Percentiles rank a stretch among this genome's conserved stretches.
These are phyloP conservation scores for Drosophila ezoana DNA, from an alignment of 2,888 invertebrate genomes.

Conservation along the genomic window DNA sequence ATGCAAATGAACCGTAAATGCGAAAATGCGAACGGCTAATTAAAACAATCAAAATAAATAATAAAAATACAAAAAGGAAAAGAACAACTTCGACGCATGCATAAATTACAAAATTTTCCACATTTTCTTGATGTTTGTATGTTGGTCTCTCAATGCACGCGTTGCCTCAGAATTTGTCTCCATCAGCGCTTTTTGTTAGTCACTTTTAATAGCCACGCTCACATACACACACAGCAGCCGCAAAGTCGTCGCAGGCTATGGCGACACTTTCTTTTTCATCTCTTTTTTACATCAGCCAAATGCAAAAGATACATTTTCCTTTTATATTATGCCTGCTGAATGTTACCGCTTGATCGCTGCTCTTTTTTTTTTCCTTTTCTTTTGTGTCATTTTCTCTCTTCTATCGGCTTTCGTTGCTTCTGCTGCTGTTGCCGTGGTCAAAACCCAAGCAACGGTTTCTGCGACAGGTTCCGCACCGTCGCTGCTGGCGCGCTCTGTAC, in stretches of 20 bases:
- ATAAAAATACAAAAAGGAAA: slow-evolving; percentile 28
- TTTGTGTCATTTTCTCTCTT: slow-evolving; percentile 54
- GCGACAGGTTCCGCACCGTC: slow-evolving; percentile 72
- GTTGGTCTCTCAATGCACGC: slow-evolving; percentile 19
- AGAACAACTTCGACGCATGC: slow-evolving; percentile 14
- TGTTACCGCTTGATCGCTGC: slow-evolving; percentile 59
- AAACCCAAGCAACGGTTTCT: slow-evolving; percentile 66
- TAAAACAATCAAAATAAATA: slow-evolving; percentile 68
- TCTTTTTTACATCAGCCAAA: slow-evolving; percentile 53
- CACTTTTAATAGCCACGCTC: slow-evolving; percentile 66
- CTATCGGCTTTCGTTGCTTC: slow-evolving; percentile 58
- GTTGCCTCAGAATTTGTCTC: slow-evolving; percentile 46
- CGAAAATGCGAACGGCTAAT: slow-evolving; percentile 52
- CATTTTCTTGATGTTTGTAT: slow-evolving; percentile 31
- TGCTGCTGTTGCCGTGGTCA: slow-evolving; percentile 60
- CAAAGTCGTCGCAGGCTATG: slow-evolving; percentile 50
- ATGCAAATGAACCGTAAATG: slow-evolving; percentile 60
- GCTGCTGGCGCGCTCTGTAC: slow-evolving; percentile 34
- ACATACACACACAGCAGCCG: slow-evolving; percentile 37
- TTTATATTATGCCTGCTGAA: slow-evolving; percentile 44
- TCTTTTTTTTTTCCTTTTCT: slow-evolving; percentile 44
- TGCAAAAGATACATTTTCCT: slow-evolving; percentile 70
- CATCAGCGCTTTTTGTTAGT: slow-evolving; percentile 57
- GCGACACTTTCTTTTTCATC: slow-evolving; percentile 77
- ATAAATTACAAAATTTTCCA: slow-evolving; percentile 32